Evolutionary conservation across 2,888 invertebrate genomes (phyloP), one percentile per base, ranked within the genome.

Genomic region (Drosophila macrospina): DNA sequence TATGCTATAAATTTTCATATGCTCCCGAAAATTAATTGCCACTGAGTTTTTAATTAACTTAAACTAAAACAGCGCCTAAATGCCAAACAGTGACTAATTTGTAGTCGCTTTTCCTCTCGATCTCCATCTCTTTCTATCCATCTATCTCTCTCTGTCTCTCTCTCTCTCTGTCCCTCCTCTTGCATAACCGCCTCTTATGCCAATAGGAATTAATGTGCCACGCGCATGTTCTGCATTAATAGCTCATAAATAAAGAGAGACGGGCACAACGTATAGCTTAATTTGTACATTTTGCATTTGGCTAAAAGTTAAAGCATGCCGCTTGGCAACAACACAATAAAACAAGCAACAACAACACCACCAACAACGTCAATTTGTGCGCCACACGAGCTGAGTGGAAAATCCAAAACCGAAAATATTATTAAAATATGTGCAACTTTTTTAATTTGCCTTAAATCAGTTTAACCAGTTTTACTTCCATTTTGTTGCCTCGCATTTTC

Each of bases 41-140:
- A 73, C 65, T 75, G 78, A 71, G 59, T 83, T 83, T 82, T 83
- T 83, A 83, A 83, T 83, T 83, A 83, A 78, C 84, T 71, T 62
- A 69, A 86, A 76, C 78, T 70, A 78, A 74, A 78, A 47, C 52
- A 24, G 63, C 45, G 24, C 24, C 60, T 55, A 72, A 72, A 72
- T 60, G 42, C 55, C 34, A 63, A 34, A 44, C 13, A 15, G 41
- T 63, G 56, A 76, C 76, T 76, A 76, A 76, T 74, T 74, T 74
- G 36, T 26, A 20, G 26, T 34, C n/a, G 32, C 34, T 34, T 24
- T 24, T 1, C 0, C 10, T 0, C 42, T 7, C 32, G n/a, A n/a
- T 10, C 5, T 15, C 13, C 7, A 4, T 4, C 13, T 24, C 1
- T 4, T 20, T 10, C 5, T 11, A 20, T 10, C 1, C n/a, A n/a